Percentiles rank a stretch among this genome's conserved stretches.
Evolutionary conservation across 2,113 vertebrate species (phyloP).

Genomic region (Aphelocoma coerulescens): DNA sequence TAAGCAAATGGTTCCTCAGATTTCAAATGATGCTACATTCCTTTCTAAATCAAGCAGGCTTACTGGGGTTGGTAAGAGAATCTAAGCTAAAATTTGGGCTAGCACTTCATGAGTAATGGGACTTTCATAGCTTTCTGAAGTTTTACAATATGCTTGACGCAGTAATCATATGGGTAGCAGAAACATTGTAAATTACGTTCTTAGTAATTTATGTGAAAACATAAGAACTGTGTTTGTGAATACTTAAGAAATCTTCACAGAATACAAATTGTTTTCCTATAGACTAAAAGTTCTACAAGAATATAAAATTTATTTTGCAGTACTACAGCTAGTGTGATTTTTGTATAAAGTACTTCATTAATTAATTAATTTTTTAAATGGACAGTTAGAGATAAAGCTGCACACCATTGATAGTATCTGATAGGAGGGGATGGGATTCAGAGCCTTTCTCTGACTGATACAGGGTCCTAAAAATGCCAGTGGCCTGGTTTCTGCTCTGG

Average conservation of each 20-base stretch:
- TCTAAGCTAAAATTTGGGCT: neutral
- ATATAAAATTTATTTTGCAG: neutral
- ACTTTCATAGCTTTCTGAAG: neutral
- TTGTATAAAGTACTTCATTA: neutral
- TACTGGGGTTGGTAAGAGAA: neutral
- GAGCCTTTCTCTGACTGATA: neutral
- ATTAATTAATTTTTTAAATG: neutral
- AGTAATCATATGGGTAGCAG: neutral
- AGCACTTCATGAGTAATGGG: neutral
- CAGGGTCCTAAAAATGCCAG: neutral
- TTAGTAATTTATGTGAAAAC: neutral
- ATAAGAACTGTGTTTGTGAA: neutral
- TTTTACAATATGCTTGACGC: neutral
- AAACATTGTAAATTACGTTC: neutral
- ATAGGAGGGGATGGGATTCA: neutral
- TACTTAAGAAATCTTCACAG: neutral
- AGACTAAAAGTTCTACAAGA: neutral
- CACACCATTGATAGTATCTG: accelerated
- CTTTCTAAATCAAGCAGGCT: neutral
- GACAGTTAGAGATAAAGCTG: neutral
- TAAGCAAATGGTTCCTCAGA: neutral
- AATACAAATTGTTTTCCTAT: neutral
- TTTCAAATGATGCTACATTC: neutral
- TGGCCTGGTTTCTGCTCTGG: neutral
- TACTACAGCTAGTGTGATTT: neutral